These are phyloP conservation scores for Synergus itoensis DNA, from an alignment of 2,888 invertebrate genomes.

Conservation along the genomic window DNA sequence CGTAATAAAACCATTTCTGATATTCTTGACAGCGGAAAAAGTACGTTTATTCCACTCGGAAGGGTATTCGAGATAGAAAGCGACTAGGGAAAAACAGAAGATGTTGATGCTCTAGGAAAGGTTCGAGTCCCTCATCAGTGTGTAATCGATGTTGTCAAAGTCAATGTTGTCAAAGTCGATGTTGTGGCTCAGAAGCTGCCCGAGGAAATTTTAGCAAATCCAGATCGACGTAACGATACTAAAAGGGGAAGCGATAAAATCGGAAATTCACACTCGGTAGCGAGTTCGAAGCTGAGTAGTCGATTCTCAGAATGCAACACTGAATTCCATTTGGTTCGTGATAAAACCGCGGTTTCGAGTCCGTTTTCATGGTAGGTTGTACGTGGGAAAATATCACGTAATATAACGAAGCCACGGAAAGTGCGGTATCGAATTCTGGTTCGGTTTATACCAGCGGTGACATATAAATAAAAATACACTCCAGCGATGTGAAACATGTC, in stretches of 20 bases:
- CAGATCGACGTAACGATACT: constrained; percentile 31
- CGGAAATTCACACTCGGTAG: constrained; percentile 33
- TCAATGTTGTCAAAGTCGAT: not conserved
- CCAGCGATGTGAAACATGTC: not conserved
- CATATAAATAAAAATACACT: constrained; percentile 28
- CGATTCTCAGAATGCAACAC: constrained; percentile 47
- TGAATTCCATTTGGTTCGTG: constrained; percentile 51
- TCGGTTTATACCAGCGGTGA: not conserved
- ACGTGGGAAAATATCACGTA: constrained; percentile 26
- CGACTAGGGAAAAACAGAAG: not conserved
- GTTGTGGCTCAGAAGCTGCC: constrained; percentile 1
- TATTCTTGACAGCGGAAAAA: not conserved
- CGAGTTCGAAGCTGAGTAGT: constrained; percentile 40
- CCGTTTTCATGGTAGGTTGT: constrained; percentile 3
- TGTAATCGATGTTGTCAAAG: not conserved
- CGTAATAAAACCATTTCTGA: too few species aligned
- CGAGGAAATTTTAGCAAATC: constrained; percentile 1
- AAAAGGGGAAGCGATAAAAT: constrained; percentile 31
- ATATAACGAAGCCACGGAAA: constrained; percentile 34
- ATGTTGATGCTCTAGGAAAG: not conserved
- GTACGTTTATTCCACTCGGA: not conserved
- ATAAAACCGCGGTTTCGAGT: constrained; percentile 52
- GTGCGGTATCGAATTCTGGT: constrained; percentile 32
- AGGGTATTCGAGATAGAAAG: not conserved
- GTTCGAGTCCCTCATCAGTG: not conserved